Conservation (phyloP, 2,113 vertebrate genomes). For the Campylomormyrus tamandua region DNA sequence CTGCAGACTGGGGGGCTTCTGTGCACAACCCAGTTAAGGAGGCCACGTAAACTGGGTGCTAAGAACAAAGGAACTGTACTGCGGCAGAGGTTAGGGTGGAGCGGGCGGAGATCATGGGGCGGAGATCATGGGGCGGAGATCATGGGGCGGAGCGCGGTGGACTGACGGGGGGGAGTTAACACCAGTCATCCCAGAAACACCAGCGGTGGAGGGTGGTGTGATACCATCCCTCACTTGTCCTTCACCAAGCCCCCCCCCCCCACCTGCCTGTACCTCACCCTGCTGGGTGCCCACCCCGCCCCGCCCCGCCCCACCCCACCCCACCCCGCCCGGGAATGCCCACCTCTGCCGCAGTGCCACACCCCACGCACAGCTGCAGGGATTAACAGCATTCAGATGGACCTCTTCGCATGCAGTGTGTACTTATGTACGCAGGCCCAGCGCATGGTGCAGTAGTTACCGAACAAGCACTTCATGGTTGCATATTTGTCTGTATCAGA, state of each 20-base stretch:
- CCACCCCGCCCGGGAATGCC: not conserved
- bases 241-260: not conserved
- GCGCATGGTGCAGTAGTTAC: not conserved
- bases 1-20: not conserved
- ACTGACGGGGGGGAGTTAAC: not conserved
- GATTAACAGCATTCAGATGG: not conserved
- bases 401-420: not conserved
- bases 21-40: slow-evolving; percentile 23
- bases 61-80: slow-evolving; percentile 31
- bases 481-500: not conserved
- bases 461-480: not conserved
- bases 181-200: not conserved
- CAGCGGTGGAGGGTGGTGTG: not conserved
- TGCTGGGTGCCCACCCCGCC: not conserved
- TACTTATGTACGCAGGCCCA: not conserved
- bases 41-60: slow-evolving; percentile 8
- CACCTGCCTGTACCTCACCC: not conserved
- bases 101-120: not conserved
- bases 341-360: not conserved
- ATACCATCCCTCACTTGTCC: not conserved
- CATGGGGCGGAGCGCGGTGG: not conserved
- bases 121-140: not conserved
- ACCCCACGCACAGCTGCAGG: not conserved
- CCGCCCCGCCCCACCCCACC: not conserved
- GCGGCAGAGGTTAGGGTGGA: slow-evolving; percentile 24